A percentile compares a stretch with the other conserved stretches of the same genome.
Evolutionary conservation across 2,113 vertebrate genomes (phyloP).

Genomic region (Cygnus buccinator): DNA sequence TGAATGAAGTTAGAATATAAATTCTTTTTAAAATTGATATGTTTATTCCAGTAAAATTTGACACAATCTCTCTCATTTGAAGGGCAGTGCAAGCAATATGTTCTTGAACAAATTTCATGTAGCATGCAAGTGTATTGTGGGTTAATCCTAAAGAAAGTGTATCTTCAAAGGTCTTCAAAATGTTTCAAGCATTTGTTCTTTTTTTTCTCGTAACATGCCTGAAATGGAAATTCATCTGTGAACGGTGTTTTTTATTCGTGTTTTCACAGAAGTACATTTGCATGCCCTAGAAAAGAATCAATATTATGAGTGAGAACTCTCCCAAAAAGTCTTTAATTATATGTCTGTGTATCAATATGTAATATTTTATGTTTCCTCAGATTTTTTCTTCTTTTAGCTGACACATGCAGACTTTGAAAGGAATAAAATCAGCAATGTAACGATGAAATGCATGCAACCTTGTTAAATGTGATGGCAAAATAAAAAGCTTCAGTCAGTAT

Average conservation of each 20-base stretch:
- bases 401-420: slow-evolving; percentile 76
- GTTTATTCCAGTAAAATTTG: slow-evolving; percentile 53
- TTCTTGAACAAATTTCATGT: slow-evolving; percentile 44
- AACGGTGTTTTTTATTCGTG: slow-evolving; percentile 61
- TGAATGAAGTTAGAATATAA: slow-evolving; percentile 57
- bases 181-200: slow-evolving; percentile 41
- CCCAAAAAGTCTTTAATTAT: slow-evolving; percentile 76
- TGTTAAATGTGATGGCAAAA: slow-evolving; percentile 80
- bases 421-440: slow-evolving; percentile 75
- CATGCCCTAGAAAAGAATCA: slow-evolving; percentile 71
- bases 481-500: slow-evolving; percentile 78
- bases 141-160: slow-evolving; percentile 47
- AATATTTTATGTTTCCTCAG: slow-evolving; percentile 74
- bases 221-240: slow-evolving; percentile 68
- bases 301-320: slow-evolving; percentile 75
- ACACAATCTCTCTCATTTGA: slow-evolving; percentile 10
- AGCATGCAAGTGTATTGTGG: slow-evolving; percentile 7
- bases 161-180: slow-evolving; percentile 43
- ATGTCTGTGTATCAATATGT: slow-evolving; percentile 76
- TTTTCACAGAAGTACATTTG: slow-evolving; percentile 70
- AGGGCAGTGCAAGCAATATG: not conserved
- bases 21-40: slow-evolving; percentile 42
- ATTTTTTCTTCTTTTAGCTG: slow-evolving; percentile 70
- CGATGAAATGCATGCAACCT: slow-evolving; percentile 76
- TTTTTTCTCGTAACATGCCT: slow-evolving; percentile 52